These are phyloP conservation scores for Parelbella ahira DNA, from an alignment of 2,888 invertebrate species.

Conservation along the genomic window DNA sequence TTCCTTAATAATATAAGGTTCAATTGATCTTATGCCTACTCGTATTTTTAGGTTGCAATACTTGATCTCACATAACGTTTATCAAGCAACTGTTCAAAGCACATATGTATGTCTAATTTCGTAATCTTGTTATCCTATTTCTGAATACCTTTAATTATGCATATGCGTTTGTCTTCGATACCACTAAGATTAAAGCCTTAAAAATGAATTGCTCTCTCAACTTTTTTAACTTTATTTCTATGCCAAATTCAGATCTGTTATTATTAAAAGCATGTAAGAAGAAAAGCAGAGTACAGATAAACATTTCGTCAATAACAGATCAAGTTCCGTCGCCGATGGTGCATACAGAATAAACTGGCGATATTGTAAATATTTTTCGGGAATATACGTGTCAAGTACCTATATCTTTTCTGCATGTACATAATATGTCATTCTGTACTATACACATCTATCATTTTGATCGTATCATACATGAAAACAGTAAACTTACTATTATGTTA, in stretches of 20 bases:
- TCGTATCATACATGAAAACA: not conserved
- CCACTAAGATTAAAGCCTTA: not conserved
- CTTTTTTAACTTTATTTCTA: not conserved
- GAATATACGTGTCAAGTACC: not conserved
- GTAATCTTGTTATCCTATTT: too few relatives aligned
- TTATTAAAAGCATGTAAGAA: constrained; percentile 6
- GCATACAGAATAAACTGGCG: constrained; percentile 4
- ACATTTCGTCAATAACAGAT: constrained; percentile 1
- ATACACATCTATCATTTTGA: not conserved
- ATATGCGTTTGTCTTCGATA: too few relatives aligned
- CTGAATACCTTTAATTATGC: too few relatives aligned
- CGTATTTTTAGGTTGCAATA: not conserved
- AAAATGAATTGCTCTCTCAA: constrained; percentile 5
- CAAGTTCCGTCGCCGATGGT: not conserved
- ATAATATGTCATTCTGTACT: not conserved
- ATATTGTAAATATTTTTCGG: not conserved
- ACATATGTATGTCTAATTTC: too few relatives aligned
- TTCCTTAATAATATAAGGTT: not conserved
- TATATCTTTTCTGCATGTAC: not conserved
- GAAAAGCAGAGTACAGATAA: constrained; percentile 1
- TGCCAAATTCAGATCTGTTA: not conserved
- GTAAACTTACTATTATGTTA: not conserved
- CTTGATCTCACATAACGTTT: not conserved
- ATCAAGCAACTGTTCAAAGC: not conserved
- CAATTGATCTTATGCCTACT: not conserved